These are phyloP conservation scores for Sphaerophoria rueppellii DNA, from an alignment of 2,888 invertebrate genomes.

Conservation along the genomic window DNA sequence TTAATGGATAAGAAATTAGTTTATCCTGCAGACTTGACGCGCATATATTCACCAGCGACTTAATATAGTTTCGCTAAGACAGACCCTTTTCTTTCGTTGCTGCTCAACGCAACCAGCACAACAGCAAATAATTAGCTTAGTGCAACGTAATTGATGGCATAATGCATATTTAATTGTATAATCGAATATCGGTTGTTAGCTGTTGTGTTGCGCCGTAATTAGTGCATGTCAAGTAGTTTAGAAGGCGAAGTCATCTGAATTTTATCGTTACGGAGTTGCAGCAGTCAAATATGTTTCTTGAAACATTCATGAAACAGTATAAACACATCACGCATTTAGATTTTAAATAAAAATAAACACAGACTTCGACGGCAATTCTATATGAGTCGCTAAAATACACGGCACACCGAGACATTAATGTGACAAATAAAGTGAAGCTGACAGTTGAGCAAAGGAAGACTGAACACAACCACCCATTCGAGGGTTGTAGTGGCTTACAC, in stretches of 20 bases:
- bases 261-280: slow-evolving; percentile 15
- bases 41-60: slow-evolving; percentile 46
- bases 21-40: slow-evolving; percentile 69
- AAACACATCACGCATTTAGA: neutral
- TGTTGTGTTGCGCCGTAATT: slow-evolving; percentile 74
- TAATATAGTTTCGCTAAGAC: slow-evolving; percentile 44
- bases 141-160: slow-evolving; percentile 76
- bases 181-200: slow-evolving; percentile 76
- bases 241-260: slow-evolving; percentile 63
- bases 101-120: slow-evolving; percentile 40
- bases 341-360: no score
- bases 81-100: slow-evolving; percentile 26
- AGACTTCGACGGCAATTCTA: no score
- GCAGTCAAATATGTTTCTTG: slow-evolving; percentile 42
- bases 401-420: slow-evolving; percentile 18
- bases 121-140: slow-evolving; percentile 72
- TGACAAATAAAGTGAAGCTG: slow-evolving; percentile 52
- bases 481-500: neutral
- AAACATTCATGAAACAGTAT: slow-evolving; percentile 23
- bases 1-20: slow-evolving; percentile 72
- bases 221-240: slow-evolving; percentile 74
- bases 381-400: no score
- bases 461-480: slow-evolving; percentile 28
- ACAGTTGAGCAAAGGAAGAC: slow-evolving; percentile 46
- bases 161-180: slow-evolving; percentile 77